Base-by-base conservation (phyloP, 2,888 invertebrate species). In the Eupithecia pulchellata region DNA sequence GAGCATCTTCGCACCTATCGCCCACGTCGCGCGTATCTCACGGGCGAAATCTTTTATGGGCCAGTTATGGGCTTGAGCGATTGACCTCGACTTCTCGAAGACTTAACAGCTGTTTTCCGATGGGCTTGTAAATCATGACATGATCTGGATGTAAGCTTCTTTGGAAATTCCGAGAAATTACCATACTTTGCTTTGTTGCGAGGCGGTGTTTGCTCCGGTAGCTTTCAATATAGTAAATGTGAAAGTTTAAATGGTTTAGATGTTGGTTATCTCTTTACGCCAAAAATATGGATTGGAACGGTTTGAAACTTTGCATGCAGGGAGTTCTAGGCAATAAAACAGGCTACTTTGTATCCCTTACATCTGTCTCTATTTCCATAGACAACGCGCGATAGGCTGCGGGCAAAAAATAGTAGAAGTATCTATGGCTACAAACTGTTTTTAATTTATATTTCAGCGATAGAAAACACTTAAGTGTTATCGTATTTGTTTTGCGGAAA, bases 161-260 rank as follows among this genome's bases (percentile, higher is more conserved):
- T 72, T 82, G 84, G 83, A 84, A 86, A 87, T 88, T 86, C 82
- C 81, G 81, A 82, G 75, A 80, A 75, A 89, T 91, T 88, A 86
- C 81, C 87, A 88, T 89, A 87, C 6, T 82, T 83, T 86, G 2
- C 79, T 75, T 77, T 79, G 79, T 76, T 82, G 81, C 77, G 57
- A 29, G 57, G 29, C 29, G 57, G n/a, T n/a, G n/a, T n/a, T n/a
- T n/a, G n/a, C n/a, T n/a, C n/a, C n/a, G n/a, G 29, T 5, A 57
- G 55, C 27, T 17, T 29, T 55, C n/a, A n/a, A n/a, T n/a, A n/a
- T n/a, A n/a, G n/a, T n/a, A n/a, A n/a, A n/a, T n/a, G n/a, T n/a
- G n/a, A n/a, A n/a, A n/a, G n/a, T n/a, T n/a, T n/a, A n/a, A n/a
- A n/a, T n/a, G n/a, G n/a, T n/a, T n/a, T n/a, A n/a, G n/a, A n/a